Base-by-base conservation (phyloP, 1,140 invertebrate genomes). In the Batillaria attramentaria region DNA sequence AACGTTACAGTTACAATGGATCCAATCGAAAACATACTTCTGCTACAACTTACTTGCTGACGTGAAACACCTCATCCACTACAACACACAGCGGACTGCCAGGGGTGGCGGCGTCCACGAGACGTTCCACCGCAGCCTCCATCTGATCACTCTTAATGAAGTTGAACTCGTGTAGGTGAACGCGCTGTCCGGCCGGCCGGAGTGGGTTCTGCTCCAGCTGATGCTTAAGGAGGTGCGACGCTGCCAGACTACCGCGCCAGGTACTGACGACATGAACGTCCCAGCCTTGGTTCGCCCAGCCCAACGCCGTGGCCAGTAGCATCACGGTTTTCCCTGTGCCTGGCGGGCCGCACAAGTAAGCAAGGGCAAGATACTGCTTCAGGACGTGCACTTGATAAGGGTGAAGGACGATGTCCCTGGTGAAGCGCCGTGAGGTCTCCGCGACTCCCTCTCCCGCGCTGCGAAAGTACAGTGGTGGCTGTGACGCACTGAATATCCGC, bases 221-320 rank as follows among this genome's bases (percentile, higher is more conserved):
- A n/a, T 65, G 35, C 4, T 20, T 37, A 28, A 75, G 33, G 31
- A 37, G 33, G 54, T 20, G 10, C 0, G 73, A 75, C 24, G 54
- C 35, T 2, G 57, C 50, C 39, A 37, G 54, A 39, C 73, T 75
- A 33, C 42, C 54, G 73, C 31, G 18, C 73, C 73, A 65, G 16
- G 73, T 65, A 39, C 57, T 75, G 73, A 75, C 54, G 6, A 75
- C 43, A 3, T 75, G 57, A 10, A 75, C 73, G 39, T 62, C 31
- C 35, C 31, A 16, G 16, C 37, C 57, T 10, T 41, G 37, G 35
- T 39, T 33, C 33, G 62, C 37, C 73, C 54, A 75, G 20, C 62
- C 54, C 54, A 57, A 24, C 13, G 73, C 73, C 24, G 50, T 62
- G 5, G 62, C 37, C 35, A 75, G 16, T 8, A 75, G 57, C 73